Evolutionary conservation across 92 coral and sea anemone genomes (phyloP), one percentile per base, ranked within the genome.

Genomic region (Nematostella vectensis): DNA sequence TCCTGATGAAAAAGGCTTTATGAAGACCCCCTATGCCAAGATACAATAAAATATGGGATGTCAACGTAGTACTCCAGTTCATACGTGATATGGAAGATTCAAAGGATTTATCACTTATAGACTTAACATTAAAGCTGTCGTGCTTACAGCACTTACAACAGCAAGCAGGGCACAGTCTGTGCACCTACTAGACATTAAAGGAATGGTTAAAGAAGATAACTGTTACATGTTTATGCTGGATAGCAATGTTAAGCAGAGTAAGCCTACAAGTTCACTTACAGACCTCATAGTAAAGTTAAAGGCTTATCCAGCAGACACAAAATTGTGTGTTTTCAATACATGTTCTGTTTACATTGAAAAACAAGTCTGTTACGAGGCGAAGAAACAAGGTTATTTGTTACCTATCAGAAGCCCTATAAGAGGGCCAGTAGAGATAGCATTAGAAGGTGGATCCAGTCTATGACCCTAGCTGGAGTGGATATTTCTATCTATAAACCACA

Each of bases 341-440:
- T 69, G 66, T 36, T 40, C 43, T 44, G 55, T 60, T 0, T 76
- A 61, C 57, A 43, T 76, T 47, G 67, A 58, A 58, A 19, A 25
- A 58, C 68, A 25, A 31, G 31, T 26, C 3, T 24, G 63, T 54
- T 54, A 53, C 39, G 67, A 62, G 71, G 54, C n/a, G 33, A 17
- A n/a, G 76, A 72, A 79, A 47, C 80, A 23, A 19, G 39, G 16
- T 30, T 79, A 45, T 73, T 78, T 67, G 26, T 70, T 36, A 72
- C 87, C 17, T 56, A 79, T 57, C 72, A 79, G 48, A 72, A 72
- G 21, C 80, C 80, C 3, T 76, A 72, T 24, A 72, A 33, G 51
- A 61, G 31, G 37, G 80, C 76, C 31, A 72, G 87, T 31, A 80
- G 55, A 59, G 80, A 80, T 55, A 65, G 71, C 3, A 67, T 79